Base-by-base conservation (phyloP, 2,113 vertebrate species). In the Cnemophilus loriae region DNA sequence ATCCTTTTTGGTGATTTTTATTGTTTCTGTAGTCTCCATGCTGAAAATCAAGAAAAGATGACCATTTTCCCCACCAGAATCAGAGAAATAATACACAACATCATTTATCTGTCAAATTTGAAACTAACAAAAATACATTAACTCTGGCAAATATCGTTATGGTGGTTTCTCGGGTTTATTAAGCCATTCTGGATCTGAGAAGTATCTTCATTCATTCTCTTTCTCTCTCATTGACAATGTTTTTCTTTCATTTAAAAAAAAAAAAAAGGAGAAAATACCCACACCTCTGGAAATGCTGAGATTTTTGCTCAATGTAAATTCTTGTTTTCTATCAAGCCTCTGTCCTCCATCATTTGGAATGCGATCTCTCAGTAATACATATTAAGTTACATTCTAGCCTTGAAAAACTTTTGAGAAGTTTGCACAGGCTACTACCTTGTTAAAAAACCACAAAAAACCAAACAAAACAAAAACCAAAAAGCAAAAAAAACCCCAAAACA, bases 341-440 rank as follows among this genome's bases (percentile, higher is more conserved):
- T 87, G 12, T 88, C 79, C 22, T 68, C 27, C 49, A 68, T n/a
- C 16, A 32, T 4, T 84, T 4, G 0, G 8, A 60, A 64, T 41
- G n/a, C 81, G 27, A 23, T 35, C 16, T 46, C 53, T 55, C 52
- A 60, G 12, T 37, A 76, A 4, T 44, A 41, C 13, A 12, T 23
- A 16, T 2, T 74, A 37, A 80, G 90, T 76, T 89, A 67, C 74
- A 84, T 68, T 81, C 44, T 44, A 80, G 24, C n/a, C 46, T 71
- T 92, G 55, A 57, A 79, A 85, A 96, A 80, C 71, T 94, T 96
- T 85, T 93, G 19, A 46, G 47, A 84, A 15, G 57, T 63, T 32
- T 85, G 20, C 26, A 30, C n/a, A 96, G 96, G 88, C 86, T 97
- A 94, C n/a, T 69, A 82, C 64, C 32, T 64, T 75, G 44, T 69